A percentile compares a stretch with the other conserved stretches of the same genome.
phyloP scores from a whole-genome alignment of 2,113 vertebrate species.

The Anhinga rufa region DNA sequence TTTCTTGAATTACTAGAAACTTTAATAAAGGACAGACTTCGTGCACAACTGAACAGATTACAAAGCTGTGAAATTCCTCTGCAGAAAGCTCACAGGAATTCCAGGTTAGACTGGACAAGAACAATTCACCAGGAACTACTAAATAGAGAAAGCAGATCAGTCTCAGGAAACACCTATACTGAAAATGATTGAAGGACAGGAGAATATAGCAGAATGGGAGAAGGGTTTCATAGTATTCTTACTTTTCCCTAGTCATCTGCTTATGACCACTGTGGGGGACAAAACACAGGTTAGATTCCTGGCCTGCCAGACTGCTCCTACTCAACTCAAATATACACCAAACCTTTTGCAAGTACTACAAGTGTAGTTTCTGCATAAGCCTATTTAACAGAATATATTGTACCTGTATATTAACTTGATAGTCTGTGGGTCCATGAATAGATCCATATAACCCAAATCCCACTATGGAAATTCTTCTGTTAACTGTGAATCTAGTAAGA shows the following conservation, averaged over 20 bases:
- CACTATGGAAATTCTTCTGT: slow-evolving; percentile 90
- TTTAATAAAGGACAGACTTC: neutral
- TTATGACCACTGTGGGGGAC: neutral
- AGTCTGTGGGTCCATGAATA: slow-evolving; percentile 93
- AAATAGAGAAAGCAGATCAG: neutral
- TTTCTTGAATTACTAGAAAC: neutral
- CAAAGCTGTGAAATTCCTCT: neutral
- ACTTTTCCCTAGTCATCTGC: neutral
- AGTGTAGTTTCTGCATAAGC: neutral
- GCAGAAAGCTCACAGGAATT: neutral
- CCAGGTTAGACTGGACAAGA: neutral
- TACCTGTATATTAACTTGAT: slow-evolving; percentile 98
- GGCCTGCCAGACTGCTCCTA: neutral
- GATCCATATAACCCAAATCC: slow-evolving; percentile 95
- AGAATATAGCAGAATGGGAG: neutral
- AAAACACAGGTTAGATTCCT: neutral
- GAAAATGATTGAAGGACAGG: neutral
- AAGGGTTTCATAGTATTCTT: neutral
- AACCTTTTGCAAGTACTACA: neutral
- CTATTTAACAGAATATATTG: neutral
- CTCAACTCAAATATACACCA: neutral
- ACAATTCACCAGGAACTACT: neutral
- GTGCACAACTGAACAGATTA: neutral
- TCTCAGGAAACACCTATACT: neutral
- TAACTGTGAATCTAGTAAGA: slow-evolving; percentile 87